phyloP scores from a whole-genome alignment of 2,113 vertebrate species.

The Alethe castanea region DNA sequence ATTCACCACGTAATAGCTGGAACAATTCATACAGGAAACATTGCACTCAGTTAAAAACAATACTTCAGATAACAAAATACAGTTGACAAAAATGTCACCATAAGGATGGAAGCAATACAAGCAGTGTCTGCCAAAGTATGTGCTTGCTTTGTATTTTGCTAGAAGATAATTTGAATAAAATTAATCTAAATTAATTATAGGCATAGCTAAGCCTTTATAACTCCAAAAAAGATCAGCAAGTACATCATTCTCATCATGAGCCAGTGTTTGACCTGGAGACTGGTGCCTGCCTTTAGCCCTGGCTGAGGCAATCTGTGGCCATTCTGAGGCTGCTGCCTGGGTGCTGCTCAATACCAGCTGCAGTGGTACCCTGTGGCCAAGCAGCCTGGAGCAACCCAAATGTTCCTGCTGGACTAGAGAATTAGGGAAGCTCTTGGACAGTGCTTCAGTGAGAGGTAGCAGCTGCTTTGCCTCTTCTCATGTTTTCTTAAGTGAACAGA shows the following conservation, averaged over 20 bases:
- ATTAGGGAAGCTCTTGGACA: not conserved
- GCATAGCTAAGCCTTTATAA: not conserved
- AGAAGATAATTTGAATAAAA: not conserved
- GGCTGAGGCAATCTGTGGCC: not conserved
- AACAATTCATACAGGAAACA: not conserved
- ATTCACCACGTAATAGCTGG: not conserved
- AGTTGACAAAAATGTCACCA: not conserved
- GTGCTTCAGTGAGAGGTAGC: not conserved
- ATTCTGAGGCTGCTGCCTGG: not conserved
- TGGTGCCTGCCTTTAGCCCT: not conserved
- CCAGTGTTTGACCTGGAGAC: not conserved
- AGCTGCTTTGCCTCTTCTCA: not conserved
- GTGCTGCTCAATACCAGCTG: not conserved
- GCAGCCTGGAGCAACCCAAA: not conserved
- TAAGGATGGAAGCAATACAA: not conserved
- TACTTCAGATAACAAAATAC: not conserved
- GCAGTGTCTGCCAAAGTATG: not conserved
- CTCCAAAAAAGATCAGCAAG: not conserved
- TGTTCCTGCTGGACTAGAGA: not conserved
- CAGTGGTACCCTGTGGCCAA: not conserved
- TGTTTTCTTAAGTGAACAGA: not conserved
- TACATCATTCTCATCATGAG: not conserved
- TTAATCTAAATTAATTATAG: not conserved
- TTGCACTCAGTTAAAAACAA: not conserved
- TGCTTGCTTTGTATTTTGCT: not conserved